phyloP scores from a whole-genome alignment of 2,113 vertebrate genomes.

The Chaetodon trifascialis region DNA sequence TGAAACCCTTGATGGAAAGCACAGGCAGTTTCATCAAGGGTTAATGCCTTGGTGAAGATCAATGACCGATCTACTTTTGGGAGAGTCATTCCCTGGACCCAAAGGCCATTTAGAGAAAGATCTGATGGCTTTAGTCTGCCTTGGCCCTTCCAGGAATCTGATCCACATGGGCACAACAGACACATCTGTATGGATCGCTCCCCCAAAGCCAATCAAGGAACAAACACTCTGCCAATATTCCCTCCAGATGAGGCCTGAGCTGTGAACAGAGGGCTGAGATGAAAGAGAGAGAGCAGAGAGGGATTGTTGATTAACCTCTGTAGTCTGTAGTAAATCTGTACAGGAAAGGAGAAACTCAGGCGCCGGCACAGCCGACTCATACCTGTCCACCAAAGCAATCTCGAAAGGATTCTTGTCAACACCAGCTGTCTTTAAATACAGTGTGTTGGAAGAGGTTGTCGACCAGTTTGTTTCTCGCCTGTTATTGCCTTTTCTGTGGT shows the following conservation, averaged over 20 bases:
- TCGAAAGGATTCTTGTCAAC: conserved; percentile 68
- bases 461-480: conserved; percentile 58
- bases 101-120: conserved; percentile 68
- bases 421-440: conserved; percentile 63
- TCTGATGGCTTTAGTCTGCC: conserved; percentile 72
- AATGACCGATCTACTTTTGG: conserved; percentile 42
- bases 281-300: conserved; percentile 67
- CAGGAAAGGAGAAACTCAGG: conserved; percentile 57
- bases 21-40: conserved; percentile 55
- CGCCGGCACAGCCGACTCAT: conserved; percentile 44
- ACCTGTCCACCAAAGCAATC: conserved; percentile 62
- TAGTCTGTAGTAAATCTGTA: conserved; percentile 67
- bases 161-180: conserved; percentile 72
- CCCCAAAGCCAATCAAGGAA: conserved; percentile 78
- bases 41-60: conserved; percentile 61
- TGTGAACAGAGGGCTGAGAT: conserved; percentile 64
- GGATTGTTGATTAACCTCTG: conserved; percentile 80
- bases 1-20: conserved; percentile 44
- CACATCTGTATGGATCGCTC: conserved; percentile 79
- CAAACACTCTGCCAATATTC: conserved; percentile 81
- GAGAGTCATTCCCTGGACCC: conserved; percentile 57
- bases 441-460: conserved; percentile 50
- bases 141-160: conserved; percentile 70
- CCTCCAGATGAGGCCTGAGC: conserved; percentile 72
- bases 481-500: conserved; percentile 48